phyloP scores from a whole-genome alignment of 2,113 vertebrate genomes.

The Pluvialis apricaria region DNA sequence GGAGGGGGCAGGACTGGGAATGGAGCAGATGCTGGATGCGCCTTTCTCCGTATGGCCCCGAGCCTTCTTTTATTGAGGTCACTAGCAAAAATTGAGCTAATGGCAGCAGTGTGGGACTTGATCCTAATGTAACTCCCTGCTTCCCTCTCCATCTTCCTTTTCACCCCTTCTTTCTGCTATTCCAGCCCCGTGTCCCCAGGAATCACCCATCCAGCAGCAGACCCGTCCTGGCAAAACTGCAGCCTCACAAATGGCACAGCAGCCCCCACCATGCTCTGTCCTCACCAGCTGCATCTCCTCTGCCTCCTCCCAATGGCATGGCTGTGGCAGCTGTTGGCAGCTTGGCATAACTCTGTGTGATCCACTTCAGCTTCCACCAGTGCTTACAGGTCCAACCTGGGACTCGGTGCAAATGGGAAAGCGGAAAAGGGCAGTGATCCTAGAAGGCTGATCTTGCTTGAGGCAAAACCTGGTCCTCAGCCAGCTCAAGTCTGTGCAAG shows the following conservation, averaged over 20 bases:
- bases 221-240: background rate
- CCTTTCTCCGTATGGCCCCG: background rate
- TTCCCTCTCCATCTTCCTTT: background rate
- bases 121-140: background rate
- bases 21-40: background rate
- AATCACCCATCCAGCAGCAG: background rate
- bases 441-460: background rate
- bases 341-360: fast-evolving
- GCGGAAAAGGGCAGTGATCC: background rate
- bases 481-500: background rate
- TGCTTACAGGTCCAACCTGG: background rate
- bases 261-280: background rate
- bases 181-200: background rate
- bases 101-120: background rate
- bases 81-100: background rate
- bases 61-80: background rate
- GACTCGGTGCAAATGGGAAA: background rate
- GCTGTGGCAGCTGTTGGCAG: background rate
- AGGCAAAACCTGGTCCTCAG: background rate
- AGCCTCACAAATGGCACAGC: background rate
- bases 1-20: background rate
- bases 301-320: background rate
- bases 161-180: background rate
- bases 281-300: fast-evolving
- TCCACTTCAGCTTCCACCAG: background rate